A percentile compares a stretch with the other conserved stretches of the same genome.
Conservation (phyloP, 2,797 vertebrate genomes). For the Okamejei kenojei region DNA sequence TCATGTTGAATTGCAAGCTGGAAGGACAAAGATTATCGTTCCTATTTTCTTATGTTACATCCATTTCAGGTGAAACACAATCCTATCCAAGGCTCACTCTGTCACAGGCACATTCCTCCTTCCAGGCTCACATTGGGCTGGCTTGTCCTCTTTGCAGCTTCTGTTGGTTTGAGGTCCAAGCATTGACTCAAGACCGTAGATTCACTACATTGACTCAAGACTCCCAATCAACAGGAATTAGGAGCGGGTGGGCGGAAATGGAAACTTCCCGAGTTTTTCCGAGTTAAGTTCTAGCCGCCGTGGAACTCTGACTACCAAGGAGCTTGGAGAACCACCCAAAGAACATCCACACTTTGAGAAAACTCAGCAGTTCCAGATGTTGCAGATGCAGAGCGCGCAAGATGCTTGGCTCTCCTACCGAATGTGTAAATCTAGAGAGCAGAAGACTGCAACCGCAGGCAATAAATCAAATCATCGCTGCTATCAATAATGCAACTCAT, state of each 20-base stretch:
- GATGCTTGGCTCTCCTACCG: not conserved
- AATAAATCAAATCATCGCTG: conserved; percentile 21
- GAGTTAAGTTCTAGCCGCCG: not conserved
- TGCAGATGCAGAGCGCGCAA: not conserved
- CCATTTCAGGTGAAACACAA: not conserved
- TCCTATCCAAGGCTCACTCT: not conserved
- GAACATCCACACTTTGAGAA: not conserved
- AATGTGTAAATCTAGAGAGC: conserved; percentile 16
- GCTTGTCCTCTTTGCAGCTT: not conserved
- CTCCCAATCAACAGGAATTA: not conserved
- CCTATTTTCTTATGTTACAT: too few species aligned
- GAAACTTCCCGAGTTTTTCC: not conserved
- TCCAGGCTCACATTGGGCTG: not conserved
- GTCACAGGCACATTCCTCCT: not conserved
- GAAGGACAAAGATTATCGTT: too few species aligned
- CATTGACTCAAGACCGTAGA: not conserved
- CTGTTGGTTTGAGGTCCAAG: not conserved
- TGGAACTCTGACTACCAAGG: not conserved
- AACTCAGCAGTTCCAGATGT: conserved; percentile 28
- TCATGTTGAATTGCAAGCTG: too few species aligned
- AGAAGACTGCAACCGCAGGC: conserved; percentile 18
- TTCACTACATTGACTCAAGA: not conserved
- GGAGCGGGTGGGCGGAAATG: too few species aligned
- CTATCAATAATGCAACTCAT: conserved; percentile 9
- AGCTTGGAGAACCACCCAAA: not conserved